Evolutionary conservation across 2,888 invertebrate species (phyloP).

Genomic region (Galeruca laticollis): DNA sequence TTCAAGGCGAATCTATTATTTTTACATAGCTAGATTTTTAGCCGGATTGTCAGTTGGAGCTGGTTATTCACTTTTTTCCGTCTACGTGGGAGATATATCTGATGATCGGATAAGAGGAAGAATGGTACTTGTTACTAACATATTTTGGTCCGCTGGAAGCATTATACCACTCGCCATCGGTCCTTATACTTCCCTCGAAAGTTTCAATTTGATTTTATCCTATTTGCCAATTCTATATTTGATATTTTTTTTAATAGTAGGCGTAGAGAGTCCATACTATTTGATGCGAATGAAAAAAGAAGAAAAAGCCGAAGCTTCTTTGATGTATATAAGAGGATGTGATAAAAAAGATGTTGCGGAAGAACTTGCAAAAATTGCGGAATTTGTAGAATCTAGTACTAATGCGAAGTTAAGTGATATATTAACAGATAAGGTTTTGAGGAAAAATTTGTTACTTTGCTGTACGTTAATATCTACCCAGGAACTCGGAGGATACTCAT

Average conservation of each 20-base stretch:
- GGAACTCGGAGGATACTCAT: conserved; percentile 84
- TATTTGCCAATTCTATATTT: conserved; percentile 69
- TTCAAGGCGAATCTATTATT: conserved; percentile 47
- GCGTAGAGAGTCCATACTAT: conserved; percentile 85
- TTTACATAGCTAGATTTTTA: conserved; percentile 65
- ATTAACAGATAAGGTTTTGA: conserved; percentile 74
- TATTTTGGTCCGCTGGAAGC: conserved; percentile 78
- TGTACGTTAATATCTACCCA: conserved; percentile 72
- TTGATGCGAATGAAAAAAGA: conserved; percentile 71
- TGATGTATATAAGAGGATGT: conserved; percentile 79
- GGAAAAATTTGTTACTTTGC: conserved; percentile 79
- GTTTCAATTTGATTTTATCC: conserved; percentile 69
- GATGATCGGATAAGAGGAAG: conserved; percentile 82
- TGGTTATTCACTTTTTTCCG: conserved; percentile 79
- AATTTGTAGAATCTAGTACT: conserved; percentile 37
- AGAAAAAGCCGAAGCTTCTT: conserved; percentile 73
- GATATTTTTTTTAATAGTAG: conserved; percentile 71
- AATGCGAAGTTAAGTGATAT: conserved; percentile 68
- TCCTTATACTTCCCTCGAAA: conserved; percentile 75
- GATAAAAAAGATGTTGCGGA: conserved; percentile 71
- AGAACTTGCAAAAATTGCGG: conserved; percentile 64
- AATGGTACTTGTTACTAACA: conserved; percentile 74
- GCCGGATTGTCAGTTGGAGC: conserved; percentile 77
- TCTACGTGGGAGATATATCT: conserved; percentile 89
- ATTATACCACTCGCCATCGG: conserved; percentile 78